These are phyloP conservation scores for Phainopepla nitens DNA, from an alignment of 2,113 vertebrate genomes.

Conservation along the genomic window DNA sequence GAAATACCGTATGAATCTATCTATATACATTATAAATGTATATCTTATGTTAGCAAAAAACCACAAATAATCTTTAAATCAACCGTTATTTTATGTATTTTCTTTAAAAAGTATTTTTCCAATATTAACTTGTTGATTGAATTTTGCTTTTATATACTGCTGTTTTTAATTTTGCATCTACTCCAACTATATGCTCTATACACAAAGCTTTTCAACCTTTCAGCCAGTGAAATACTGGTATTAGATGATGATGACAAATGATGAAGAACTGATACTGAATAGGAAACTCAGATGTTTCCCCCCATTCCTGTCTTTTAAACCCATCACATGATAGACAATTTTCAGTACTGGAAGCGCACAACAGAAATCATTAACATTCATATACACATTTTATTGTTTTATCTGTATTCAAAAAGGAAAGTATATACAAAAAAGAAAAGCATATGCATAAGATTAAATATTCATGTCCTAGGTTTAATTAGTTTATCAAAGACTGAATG, in stretches of 20 bases:
- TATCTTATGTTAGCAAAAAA: not conserved
- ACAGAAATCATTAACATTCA: not conserved
- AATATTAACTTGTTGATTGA: not conserved
- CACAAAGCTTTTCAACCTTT: not conserved
- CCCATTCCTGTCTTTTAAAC: not conserved
- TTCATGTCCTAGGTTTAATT: not conserved
- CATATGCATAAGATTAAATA: not conserved
- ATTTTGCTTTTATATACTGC: not conserved
- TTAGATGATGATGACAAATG: not conserved
- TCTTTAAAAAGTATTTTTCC: not conserved
- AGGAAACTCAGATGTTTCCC: not conserved
- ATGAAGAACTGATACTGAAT: not conserved
- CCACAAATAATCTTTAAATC: not conserved
- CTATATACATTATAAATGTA: not conserved
- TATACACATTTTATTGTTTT: not conserved
- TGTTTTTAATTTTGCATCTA: not conserved
- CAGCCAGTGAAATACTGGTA: not conserved
- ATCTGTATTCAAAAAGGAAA: not conserved
- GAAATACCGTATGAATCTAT: not conserved
- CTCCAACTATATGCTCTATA: not conserved
- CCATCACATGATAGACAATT: rapidly evolving
- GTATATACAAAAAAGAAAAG: not conserved
- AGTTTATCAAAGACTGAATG: not conserved
- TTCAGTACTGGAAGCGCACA: not conserved
- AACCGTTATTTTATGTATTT: not conserved